phyloP scores from a whole-genome alignment of 2,797 vertebrate genomes.

The Sebastes flavidus region DNA sequence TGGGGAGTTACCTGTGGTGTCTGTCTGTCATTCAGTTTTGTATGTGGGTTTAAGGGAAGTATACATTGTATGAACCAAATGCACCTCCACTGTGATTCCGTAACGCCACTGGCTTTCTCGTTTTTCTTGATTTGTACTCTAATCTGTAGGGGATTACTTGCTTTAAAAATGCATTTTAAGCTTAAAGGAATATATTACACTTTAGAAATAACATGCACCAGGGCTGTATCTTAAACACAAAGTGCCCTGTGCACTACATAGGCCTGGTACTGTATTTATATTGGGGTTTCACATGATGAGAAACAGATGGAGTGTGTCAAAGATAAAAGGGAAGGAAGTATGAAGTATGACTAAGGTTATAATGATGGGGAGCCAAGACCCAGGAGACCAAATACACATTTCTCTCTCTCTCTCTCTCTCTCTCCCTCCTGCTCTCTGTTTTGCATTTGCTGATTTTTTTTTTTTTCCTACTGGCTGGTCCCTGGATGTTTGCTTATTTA shows the following conservation, averaged over 20 bases:
- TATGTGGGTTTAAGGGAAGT: constrained; percentile 6
- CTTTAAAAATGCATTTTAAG: constrained; percentile 26
- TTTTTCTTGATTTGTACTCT: constrained; percentile 20
- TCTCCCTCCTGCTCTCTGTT: constrained; percentile 43
- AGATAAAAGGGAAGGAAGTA: constrained; percentile 81
- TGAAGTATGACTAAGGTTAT: constrained; percentile 82
- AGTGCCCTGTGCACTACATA: constrained; percentile 42
- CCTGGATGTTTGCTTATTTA: constrained; percentile 66
- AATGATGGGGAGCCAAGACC: constrained; percentile 72
- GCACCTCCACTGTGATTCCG: neutral
- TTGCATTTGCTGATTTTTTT: constrained; percentile 52
- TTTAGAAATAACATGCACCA: constrained; percentile 19
- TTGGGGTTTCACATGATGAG: constrained; percentile 70
- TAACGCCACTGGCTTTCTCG: constrained; percentile 1
- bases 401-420: constrained; percentile 3
- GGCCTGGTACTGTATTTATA: constrained; percentile 73
- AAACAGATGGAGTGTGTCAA: constrained; percentile 78
- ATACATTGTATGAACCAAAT: neutral
- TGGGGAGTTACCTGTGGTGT: constrained; percentile 45
- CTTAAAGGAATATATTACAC: constrained; percentile 24
- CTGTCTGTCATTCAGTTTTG: constrained; percentile 32
- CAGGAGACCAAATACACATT: constrained; percentile 66
- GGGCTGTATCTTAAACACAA: constrained; percentile 27
- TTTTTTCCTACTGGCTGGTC: constrained; percentile 21
- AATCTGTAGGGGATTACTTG: constrained; percentile 2